Conservation (phyloP, 2,113 vertebrate genomes). For the Merops nubicus region DNA sequence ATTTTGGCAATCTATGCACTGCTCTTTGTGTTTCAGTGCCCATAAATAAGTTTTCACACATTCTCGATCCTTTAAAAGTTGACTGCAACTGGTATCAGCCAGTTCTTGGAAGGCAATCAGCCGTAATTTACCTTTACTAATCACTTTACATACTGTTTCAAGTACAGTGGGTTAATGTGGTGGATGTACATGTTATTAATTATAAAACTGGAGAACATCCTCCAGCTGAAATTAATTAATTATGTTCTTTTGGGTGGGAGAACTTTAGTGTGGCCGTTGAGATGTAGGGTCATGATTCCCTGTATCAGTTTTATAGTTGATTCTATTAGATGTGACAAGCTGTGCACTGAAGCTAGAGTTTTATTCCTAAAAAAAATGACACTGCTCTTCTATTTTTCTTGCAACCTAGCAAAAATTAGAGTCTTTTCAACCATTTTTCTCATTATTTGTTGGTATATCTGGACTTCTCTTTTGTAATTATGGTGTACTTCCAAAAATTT, state of each 20-base stretch:
- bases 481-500: not conserved
- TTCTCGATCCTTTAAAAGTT: not conserved
- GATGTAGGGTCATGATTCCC: constrained; percentile 55
- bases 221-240: constrained; percentile 69
- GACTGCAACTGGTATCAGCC: not conserved
- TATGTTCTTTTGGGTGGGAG: constrained; percentile 35
- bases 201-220: constrained; percentile 48
- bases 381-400: not conserved
- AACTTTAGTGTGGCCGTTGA: constrained; percentile 39
- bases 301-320: constrained; percentile 36
- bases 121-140: constrained; percentile 45
- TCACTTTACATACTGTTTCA: constrained; percentile 9
- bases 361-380: not conserved
- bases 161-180: not conserved
- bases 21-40: not conserved
- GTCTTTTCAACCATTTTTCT: not conserved
- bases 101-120: not conserved
- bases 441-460: not conserved
- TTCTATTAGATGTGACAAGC: constrained; percentile 60
- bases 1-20: not conserved
- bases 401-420: constrained; percentile 5
- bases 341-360: constrained; percentile 22
- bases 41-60: not conserved
- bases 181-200: constrained; percentile 60
- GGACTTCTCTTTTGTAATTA: not conserved